These are phyloP conservation scores for Enteromius afrohamiltoni DNA, from an alignment of 2,797 vertebrate genomes.

Conservation along the genomic window DNA sequence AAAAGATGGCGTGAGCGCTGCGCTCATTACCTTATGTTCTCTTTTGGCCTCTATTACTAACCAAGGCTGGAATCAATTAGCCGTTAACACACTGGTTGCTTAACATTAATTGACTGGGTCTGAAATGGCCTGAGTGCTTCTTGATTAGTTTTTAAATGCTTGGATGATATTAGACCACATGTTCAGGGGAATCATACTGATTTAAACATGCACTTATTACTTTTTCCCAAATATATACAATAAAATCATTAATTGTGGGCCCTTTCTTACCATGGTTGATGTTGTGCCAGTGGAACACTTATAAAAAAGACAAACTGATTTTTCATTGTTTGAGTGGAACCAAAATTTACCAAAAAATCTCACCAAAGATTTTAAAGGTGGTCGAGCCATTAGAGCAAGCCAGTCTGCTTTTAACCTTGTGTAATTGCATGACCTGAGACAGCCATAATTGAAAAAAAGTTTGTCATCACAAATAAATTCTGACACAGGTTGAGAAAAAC, in stretches of 20 bases:
- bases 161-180: slow-evolving; percentile 46
- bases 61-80: slow-evolving; percentile 65
- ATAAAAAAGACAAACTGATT: background rate
- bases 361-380: slow-evolving; percentile 30
- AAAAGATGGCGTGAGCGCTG: background rate
- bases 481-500: slow-evolving; percentile 3
- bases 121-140: slow-evolving; percentile 60
- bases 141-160: slow-evolving; percentile 57
- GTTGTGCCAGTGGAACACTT: background rate
- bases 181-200: slow-evolving; percentile 12
- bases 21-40: slow-evolving; percentile 37
- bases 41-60: slow-evolving; percentile 50
- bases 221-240: slow-evolving; percentile 26
- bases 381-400: slow-evolving; percentile 15
- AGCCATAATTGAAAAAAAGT: slow-evolving; percentile 35
- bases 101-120: slow-evolving; percentile 65
- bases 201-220: slow-evolving; percentile 28
- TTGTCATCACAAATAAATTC: slow-evolving; percentile 17
- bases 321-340: background rate
- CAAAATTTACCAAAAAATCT: too few relatives aligned
- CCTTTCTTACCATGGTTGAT: background rate
- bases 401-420: slow-evolving; percentile 36
- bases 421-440: slow-evolving; percentile 9
- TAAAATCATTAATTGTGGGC: slow-evolving; percentile 18
- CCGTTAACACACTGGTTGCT: slow-evolving; percentile 51